Percentiles rank a stretch among this genome's conserved stretches.
phyloP scores from a whole-genome alignment of 2,888 invertebrate species.

The Caenorhabditis angaria region DNA sequence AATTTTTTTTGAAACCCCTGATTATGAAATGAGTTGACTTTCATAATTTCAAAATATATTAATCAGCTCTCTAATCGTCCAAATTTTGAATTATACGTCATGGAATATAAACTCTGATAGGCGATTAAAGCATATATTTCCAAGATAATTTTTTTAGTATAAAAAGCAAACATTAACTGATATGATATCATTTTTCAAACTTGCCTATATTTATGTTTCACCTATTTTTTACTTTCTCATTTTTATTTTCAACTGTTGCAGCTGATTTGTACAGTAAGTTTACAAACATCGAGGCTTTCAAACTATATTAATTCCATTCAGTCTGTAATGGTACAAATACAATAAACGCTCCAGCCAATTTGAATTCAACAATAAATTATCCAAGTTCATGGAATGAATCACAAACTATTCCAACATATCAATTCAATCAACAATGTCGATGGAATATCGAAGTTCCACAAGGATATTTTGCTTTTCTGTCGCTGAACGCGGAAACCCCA shows the following conservation, averaged over 20 bases:
- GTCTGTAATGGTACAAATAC: background rate
- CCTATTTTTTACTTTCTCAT: background rate
- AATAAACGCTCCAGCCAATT: background rate
- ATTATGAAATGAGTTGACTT: too few relatives aligned
- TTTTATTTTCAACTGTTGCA: background rate
- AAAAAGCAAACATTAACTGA: background rate
- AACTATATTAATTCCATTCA: background rate
- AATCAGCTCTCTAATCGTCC: too few relatives aligned
- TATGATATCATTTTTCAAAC: background rate
- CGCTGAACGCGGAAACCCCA: background rate
- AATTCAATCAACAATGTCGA: background rate
- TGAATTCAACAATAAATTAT: background rate
- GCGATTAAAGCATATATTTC: too few relatives aligned
- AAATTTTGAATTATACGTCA: too few relatives aligned
- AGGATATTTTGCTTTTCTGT: background rate
- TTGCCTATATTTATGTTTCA: background rate
- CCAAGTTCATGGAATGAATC: background rate
- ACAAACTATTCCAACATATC: background rate
- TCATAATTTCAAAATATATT: too few relatives aligned
- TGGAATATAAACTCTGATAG: too few relatives aligned
- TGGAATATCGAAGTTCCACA: background rate
- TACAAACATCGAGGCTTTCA: background rate
- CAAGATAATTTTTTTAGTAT: background rate
- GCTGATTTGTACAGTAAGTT: background rate
- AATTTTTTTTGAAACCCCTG: too few relatives aligned